Conservation (phyloP, 2,113 vertebrate genomes). For the Vicugna pacos region DNA sequence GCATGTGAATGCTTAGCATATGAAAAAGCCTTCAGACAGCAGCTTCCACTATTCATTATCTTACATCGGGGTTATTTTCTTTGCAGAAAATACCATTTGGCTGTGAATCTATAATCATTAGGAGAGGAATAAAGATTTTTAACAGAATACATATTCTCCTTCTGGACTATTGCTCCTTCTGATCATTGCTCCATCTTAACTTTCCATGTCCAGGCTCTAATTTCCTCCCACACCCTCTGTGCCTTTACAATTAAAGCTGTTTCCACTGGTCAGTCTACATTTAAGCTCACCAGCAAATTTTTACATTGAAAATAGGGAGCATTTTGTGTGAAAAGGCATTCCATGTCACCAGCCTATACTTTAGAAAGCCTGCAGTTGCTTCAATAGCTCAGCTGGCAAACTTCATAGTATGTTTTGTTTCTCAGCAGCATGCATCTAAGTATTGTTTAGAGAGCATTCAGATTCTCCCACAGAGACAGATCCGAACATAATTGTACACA, state of each 20-base stretch:
- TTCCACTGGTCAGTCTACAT: not conserved
- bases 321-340: not conserved
- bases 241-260: not conserved
- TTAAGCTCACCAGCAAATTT: not conserved
- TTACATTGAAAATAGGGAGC: not conserved
- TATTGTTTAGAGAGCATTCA: not conserved
- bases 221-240: not conserved
- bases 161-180: not conserved
- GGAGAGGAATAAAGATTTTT: constrained; percentile 37
- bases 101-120: constrained; percentile 59
- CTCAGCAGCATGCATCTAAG: not conserved
- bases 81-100: constrained; percentile 55
- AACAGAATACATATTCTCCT: constrained; percentile 48
- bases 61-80: constrained; percentile 56
- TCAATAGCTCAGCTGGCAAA: not conserved
- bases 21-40: constrained; percentile 33
- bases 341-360: not conserved
- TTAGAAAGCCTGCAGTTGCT: not conserved
- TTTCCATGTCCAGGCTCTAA: not conserved
- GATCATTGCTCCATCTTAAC: constrained; percentile 32
- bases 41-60: constrained; percentile 38
- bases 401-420: not conserved
- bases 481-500: not conserved
- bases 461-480: not conserved
- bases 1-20: not conserved